phyloP scores from a whole-genome alignment of 2,888 invertebrate species.

The Spicauda simplicius region DNA sequence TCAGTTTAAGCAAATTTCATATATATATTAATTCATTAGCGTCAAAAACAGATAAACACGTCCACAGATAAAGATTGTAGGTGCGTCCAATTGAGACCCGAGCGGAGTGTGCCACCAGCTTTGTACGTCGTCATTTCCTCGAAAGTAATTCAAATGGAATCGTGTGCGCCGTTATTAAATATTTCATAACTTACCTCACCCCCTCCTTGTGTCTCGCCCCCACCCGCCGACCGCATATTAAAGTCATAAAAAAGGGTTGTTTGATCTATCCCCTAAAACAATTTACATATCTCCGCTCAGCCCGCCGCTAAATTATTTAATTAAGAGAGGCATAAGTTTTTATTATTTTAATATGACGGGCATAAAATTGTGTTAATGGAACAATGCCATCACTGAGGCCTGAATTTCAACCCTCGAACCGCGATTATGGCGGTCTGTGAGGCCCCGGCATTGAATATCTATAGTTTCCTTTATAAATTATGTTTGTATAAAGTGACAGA shows the following conservation, averaged over 20 bases:
- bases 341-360: conserved; percentile 85
- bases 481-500: conserved; percentile 43
- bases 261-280: conserved; percentile 86
- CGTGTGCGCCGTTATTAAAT: conserved; percentile 85
- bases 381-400: conserved; percentile 70
- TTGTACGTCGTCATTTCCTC: conserved; percentile 81
- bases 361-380: conserved; percentile 84
- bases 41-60: no score
- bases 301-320: conserved; percentile 85
- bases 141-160: conserved; percentile 85
- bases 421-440: conserved; percentile 62
- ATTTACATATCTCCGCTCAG: conserved; percentile 85
- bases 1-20: no score
- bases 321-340: conserved; percentile 86
- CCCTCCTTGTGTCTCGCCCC: conserved; percentile 58
- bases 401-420: conserved; percentile 68
- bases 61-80: background rate
- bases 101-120: conserved; percentile 65
- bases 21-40: no score
- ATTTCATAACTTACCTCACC: conserved; percentile 83
- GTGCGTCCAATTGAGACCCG: background rate
- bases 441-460: conserved; percentile 44
- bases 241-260: conserved; percentile 86
- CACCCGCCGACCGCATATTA: conserved; percentile 82
- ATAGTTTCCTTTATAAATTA: conserved; percentile 43